Conservation (phyloP, 2,797 vertebrate species). For the Synanceia verrucosa region DNA sequence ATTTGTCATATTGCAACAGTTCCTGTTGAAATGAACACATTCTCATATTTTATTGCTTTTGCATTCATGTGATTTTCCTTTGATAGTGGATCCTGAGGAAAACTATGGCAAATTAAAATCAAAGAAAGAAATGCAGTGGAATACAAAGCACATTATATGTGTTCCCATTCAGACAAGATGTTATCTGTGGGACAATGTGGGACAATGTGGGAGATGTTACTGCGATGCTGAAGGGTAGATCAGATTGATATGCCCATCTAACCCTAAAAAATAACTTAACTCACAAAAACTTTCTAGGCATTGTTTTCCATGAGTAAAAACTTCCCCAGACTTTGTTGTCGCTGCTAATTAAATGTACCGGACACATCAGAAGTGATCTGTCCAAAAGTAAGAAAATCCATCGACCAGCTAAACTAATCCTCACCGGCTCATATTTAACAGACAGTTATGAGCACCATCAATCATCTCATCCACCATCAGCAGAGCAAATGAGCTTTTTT, state of each 20-base stretch:
- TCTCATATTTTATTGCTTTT: constrained; percentile 5
- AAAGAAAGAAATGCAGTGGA: neutral
- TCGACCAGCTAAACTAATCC: neutral
- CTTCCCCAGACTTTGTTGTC: too few relatives aligned
- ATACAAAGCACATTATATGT: neutral
- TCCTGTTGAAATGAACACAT: neutral
- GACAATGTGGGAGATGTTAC: too few relatives aligned
- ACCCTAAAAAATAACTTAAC: too few relatives aligned
- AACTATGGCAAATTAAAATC: neutral
- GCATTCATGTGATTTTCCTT: constrained; percentile 2
- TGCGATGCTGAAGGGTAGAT: too few relatives aligned
- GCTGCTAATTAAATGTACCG: too few relatives aligned
- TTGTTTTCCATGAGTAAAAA: too few relatives aligned
- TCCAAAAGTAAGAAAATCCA: neutral
- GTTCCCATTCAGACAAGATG: too few relatives aligned
- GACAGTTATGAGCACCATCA: neutral
- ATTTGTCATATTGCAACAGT: neutral
- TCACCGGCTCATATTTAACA: neutral
- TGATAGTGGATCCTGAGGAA: neutral
- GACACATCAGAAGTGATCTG: too few relatives aligned
- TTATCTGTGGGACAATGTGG: too few relatives aligned
- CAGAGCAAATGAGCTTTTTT: too few relatives aligned
- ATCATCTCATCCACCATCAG: neutral
- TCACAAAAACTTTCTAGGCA: too few relatives aligned
- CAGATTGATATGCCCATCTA: too few relatives aligned